Conservation (phyloP, 2,888 invertebrate genomes). For the Caenorhabditis sp. region DNA sequence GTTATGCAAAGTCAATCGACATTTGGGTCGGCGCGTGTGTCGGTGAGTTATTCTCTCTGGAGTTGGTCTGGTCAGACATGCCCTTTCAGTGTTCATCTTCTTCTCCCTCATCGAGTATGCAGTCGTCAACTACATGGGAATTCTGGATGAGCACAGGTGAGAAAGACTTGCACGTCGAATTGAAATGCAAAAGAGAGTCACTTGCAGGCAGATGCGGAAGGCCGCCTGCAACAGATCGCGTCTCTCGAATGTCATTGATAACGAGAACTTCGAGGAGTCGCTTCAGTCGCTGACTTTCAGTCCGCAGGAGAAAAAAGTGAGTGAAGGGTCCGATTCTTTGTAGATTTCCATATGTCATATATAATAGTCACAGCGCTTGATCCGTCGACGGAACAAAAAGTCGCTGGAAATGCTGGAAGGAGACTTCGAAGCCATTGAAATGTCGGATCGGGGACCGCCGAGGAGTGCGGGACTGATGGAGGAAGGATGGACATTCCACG, state of each 20-base stretch:
- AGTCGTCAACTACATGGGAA: conserved; percentile 78
- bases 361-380: conserved; percentile 65
- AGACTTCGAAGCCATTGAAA: conserved; percentile 59
- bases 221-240: conserved; percentile 75
- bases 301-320: conserved; percentile 69
- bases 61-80: too few relatives aligned
- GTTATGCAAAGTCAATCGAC: conserved; percentile 79
- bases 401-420: conserved; percentile 66
- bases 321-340: too few relatives aligned
- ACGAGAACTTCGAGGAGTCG: conserved; percentile 65
- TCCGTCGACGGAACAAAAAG: conserved; percentile 65
- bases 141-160: conserved; percentile 75
- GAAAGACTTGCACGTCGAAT: too few relatives aligned
- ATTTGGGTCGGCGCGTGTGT: conserved; percentile 78
- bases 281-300: conserved; percentile 63
- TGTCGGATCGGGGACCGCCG: conserved; percentile 52
- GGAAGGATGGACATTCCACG: conserved; percentile 69
- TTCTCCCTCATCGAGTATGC: conserved; percentile 78
- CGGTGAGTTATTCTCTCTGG: conserved; percentile 47
- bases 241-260: conserved; percentile 77
- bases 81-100: conserved; percentile 74
- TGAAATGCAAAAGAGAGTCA: too few relatives aligned
- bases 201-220: conserved; percentile 75
- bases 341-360: too few relatives aligned
- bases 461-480: conserved; percentile 60